Conservation (phyloP, 2,797 vertebrate genomes). For the Lagocephalus sceleratus region DNA sequence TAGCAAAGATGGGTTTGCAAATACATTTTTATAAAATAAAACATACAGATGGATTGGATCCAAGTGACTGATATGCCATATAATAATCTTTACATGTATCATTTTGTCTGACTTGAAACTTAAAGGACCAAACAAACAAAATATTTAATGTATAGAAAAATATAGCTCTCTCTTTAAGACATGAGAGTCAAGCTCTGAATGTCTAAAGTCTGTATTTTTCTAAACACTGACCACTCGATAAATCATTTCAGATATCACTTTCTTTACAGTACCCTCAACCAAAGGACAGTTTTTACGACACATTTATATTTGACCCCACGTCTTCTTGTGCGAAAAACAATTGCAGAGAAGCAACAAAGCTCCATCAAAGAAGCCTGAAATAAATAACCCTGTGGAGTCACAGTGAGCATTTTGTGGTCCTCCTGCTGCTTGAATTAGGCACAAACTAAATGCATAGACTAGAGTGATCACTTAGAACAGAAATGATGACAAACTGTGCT, state of each 20-base stretch:
- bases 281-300: no score
- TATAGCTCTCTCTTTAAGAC: neutral
- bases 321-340: constrained; percentile 6
- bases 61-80: constrained; percentile 8
- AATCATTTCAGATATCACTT: no score
- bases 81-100: constrained; percentile 11
- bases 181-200: neutral
- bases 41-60: constrained; percentile 5
- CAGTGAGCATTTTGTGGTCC: constrained; percentile 1
- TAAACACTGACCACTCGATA: constrained; percentile 1
- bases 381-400: constrained; percentile 5
- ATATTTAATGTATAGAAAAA: constrained; percentile 3
- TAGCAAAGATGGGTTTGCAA: neutral
- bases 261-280: no score
- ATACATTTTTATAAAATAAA: constrained; percentile 6
- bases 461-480: constrained; percentile 11
- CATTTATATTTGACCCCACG: neutral
- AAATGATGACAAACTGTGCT: constrained; percentile 18
- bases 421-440: constrained; percentile 30
- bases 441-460: constrained; percentile 53
- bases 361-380: constrained; percentile 8
- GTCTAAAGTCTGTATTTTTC: constrained; percentile 1
- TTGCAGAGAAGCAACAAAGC: constrained; percentile 14
- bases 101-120: constrained; percentile 3
- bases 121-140: constrained; percentile 1